phyloP scores from a whole-genome alignment of 2,113 vertebrate species.

The Python bivittatus region DNA sequence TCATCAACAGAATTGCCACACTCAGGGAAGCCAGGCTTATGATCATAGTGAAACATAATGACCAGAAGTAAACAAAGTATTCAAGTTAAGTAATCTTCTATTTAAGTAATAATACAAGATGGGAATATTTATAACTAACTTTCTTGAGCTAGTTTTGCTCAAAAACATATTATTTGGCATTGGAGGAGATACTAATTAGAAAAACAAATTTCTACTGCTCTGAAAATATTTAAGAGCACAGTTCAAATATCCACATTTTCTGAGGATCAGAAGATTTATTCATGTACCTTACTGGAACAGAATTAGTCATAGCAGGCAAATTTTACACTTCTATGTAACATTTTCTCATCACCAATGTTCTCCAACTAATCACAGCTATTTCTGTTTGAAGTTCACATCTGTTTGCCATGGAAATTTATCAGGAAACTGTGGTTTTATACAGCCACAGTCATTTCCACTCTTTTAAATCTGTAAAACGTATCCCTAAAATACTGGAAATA shows the following conservation, averaged over 20 bases:
- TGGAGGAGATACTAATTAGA: neutral
- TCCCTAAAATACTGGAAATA: conserved; percentile 9
- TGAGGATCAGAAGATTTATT: conserved; percentile 41
- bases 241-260: conserved; percentile 47
- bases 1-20: neutral
- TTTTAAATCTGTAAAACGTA: conserved; percentile 23
- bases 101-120: neutral
- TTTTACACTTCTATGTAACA: conserved; percentile 61
- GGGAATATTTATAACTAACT: neutral
- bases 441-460: conserved; percentile 58
- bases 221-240: conserved; percentile 19
- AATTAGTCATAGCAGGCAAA: conserved; percentile 25
- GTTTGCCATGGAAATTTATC: conserved; percentile 70
- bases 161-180: neutral
- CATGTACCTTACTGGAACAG: conserved; percentile 37
- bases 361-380: conserved; percentile 61
- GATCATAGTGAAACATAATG: neutral
- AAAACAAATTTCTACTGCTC: neutral
- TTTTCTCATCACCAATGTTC: conserved; percentile 54
- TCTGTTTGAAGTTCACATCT: conserved; percentile 64
- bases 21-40: neutral
- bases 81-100: neutral
- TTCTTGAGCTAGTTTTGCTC: neutral
- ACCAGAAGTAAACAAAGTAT: neutral
- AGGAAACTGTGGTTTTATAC: conserved; percentile 68